Conservation (phyloP, 2,888 invertebrate species). For the Caenorhabditis zanzibari region DNA sequence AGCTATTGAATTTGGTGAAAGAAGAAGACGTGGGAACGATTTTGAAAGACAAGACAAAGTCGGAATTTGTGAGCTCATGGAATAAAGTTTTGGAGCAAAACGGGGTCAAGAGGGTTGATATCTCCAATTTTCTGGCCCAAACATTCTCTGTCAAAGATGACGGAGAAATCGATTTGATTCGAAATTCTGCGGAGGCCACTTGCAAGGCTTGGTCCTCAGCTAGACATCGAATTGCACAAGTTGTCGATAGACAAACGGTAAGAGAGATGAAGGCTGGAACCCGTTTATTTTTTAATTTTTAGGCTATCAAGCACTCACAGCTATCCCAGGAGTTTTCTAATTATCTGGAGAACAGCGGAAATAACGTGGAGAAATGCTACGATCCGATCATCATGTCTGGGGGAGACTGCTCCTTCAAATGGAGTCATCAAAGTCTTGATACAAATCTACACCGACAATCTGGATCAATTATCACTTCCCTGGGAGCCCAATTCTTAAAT, state of each 20-base stretch:
- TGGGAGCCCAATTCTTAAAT: slow-evolving; percentile 84
- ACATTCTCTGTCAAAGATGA: slow-evolving; percentile 97
- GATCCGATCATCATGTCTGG: slow-evolving; percentile 99
- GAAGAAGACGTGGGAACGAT: slow-evolving; percentile 93
- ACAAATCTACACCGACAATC: slow-evolving; percentile 51
- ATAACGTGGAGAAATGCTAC: slow-evolving; percentile 94
- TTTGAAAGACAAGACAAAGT: slow-evolving; percentile 94
- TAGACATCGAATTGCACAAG: slow-evolving; percentile 97
- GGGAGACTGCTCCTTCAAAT: slow-evolving; percentile 97
- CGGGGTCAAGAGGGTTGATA: slow-evolving; percentile 90
- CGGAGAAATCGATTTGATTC: slow-evolving; percentile 91
- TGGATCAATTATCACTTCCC: slow-evolving; percentile 65
- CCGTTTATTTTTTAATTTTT: slow-evolving; percentile 80
- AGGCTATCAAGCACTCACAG: slow-evolving; percentile 97
- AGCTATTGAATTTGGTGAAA: slow-evolving; percentile 90
- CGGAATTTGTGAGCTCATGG: slow-evolving; percentile 95
- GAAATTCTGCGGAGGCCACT: slow-evolving; percentile 94
- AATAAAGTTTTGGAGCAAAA: slow-evolving; percentile 89
- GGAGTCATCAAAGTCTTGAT: slow-evolving; percentile 88
- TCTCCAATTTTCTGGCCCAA: slow-evolving; percentile 91
- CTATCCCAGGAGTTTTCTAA: slow-evolving; percentile 96
- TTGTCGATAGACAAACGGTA: slow-evolving; percentile 93
- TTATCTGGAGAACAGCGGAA: slow-evolving; percentile 89
- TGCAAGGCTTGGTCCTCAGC: slow-evolving; percentile 96
- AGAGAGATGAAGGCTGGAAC: background rate